Base-by-base conservation (phyloP, 2,113 vertebrate genomes). In the Turnix velox region DNA sequence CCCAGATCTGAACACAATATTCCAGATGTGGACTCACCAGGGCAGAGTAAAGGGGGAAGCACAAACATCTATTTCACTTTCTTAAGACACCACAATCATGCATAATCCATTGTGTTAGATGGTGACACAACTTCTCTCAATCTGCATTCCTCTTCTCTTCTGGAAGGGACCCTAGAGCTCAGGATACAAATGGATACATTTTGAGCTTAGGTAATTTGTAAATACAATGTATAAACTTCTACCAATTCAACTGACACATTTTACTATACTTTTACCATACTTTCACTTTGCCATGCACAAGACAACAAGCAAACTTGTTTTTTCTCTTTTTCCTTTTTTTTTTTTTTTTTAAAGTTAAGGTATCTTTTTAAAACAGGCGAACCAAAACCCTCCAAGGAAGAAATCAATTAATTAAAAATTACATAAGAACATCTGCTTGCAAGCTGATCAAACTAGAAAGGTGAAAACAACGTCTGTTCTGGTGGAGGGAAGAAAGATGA, bases 361-460 rank as follows among this genome's bases (percentile, higher is more conserved):
- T 95, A 94, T 93, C 83, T 96, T 95, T 92, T 90, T 94, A 97
- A 95, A 93, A 72, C 96, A 95, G 96, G 95, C 0, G 33, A 97
- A 94, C 66, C 79, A 94, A 95, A 94, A 94, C 83, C 59, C 92
- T 97, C 88, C 82, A 79, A 96, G 91, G 91, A 93, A 97, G 90
- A 96, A 94, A 95, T 93, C 92, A 91, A 96, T 96, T 95, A 95
- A 97, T 97, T 97, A 89, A 92, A 94, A 95, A 92, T 94, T 96
- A 95, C 94, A 74, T 91, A 76, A 81, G 92, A 97, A 97, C 96
- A 96, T 86, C 94, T 96, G 96, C 85, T 96, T 91, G 91, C 88
- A 95, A 90, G 90, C 88, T 49, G 84, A 91, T 95, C 85, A 94
- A 95, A 95, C 82, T 78, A 79, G 93, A 93, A 93, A 96, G 94